A percentile compares a stretch with the other conserved stretches of the same genome.
phyloP scores from a whole-genome alignment of 2,113 vertebrate species.

The Rhynchopsitta pachyrhyncha region DNA sequence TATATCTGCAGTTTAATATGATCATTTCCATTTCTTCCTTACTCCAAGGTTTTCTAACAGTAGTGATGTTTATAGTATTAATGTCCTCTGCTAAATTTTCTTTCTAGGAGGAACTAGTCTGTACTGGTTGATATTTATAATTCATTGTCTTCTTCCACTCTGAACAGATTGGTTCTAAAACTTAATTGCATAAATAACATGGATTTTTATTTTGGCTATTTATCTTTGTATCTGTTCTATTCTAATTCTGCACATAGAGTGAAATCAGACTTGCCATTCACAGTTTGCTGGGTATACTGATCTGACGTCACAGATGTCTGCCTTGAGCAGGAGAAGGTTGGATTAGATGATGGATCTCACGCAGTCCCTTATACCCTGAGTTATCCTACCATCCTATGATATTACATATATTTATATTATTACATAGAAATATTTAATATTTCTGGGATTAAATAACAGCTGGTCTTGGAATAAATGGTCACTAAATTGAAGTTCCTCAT shows the following conservation, averaged over 20 bases:
- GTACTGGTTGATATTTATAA: background rate
- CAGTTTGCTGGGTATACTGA: background rate
- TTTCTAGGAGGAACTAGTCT: background rate
- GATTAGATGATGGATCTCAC: background rate
- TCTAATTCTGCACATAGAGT: background rate
- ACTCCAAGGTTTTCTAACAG: background rate
- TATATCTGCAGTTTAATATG: rapidly evolving
- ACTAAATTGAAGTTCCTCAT: background rate
- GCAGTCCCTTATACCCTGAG: background rate
- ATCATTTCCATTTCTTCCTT: background rate
- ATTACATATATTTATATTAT: background rate
- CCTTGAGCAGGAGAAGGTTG: background rate
- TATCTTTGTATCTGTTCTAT: background rate
- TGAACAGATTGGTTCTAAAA: background rate
- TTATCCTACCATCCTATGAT: too few relatives aligned
- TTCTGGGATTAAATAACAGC: background rate
- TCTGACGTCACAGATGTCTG: background rate
- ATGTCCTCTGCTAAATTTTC: background rate
- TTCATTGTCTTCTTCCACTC: background rate
- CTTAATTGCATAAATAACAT: background rate
- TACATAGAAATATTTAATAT: background rate
- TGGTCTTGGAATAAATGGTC: background rate
- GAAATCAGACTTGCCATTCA: background rate
- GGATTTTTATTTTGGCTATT: background rate
- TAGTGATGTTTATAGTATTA: rapidly evolving